Base-by-base conservation (phyloP, 2,888 invertebrate species). In the Idaea biselata region DNA sequence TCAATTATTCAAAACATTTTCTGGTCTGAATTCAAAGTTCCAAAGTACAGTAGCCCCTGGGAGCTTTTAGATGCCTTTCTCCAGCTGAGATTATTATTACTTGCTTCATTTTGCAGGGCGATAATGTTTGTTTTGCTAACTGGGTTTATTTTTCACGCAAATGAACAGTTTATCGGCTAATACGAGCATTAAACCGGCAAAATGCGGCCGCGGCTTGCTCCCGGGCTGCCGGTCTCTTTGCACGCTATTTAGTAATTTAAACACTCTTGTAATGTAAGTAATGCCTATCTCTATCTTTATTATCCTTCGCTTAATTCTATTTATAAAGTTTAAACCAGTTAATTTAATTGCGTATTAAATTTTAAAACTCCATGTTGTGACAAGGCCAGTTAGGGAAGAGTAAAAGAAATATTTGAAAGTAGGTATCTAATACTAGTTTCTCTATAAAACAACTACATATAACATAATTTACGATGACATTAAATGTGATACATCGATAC, bases 211-310 rank as follows among this genome's bases (percentile, higher is more conserved):
- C 70, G 66, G 74, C 73, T 65, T 68, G 75, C 73, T 72, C 70
- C 73, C 68, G n/a, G n/a, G 67, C 66, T 18, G 59, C 54, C 58
- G 18, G 63, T 66, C 66, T 67, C 70, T 69, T 65, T 74, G 77
- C 86, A 87, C 83, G 85, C 85, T 71, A 86, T 87, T 84, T 82
- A 81, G 83, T 85, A 77, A 86, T 86, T 86, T 82, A 86, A 74
- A 70, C 71, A 70, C 65, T 65, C 64, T 60, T 67, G 68, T 79
- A 72, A 73, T 80, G 80, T 83, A 85, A 84, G 82, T 81, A 78
- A 77, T 72, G 70, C 76, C 76, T 77, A 72, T 74, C 72, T 73
- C 68, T 75, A 77, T 78, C 74, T 72, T 67, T 67, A 66, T 61
- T 62, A 60, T 63, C 33, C 62, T 59, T 14, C 18, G 18, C 6